These are phyloP conservation scores for Pipistrellus pygmaeus DNA, from an alignment of 2,797 vertebrate genomes.

Conservation along the genomic window DNA sequence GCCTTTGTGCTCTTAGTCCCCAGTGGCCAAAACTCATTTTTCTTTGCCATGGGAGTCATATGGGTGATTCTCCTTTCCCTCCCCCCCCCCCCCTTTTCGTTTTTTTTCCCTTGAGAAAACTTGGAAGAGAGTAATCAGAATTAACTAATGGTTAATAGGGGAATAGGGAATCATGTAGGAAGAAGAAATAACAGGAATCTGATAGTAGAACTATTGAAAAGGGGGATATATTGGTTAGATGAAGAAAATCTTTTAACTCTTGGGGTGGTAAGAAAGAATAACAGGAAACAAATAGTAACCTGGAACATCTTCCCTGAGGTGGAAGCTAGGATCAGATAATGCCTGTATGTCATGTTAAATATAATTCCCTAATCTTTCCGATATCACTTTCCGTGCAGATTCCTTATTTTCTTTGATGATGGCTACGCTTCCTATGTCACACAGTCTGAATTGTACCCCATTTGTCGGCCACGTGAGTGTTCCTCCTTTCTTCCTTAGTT, in stretches of 20 bases:
- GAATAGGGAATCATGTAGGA: background rate
- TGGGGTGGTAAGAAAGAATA: background rate
- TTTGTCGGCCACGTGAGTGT: constrained; percentile 95
- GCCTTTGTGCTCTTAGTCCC: constrained; percentile 9
- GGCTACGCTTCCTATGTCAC: constrained; percentile 98
- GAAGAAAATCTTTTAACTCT: background rate
- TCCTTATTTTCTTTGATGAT: constrained; percentile 98
- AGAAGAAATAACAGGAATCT: background rate
- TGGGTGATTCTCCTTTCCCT: background rate
- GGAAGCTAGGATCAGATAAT: background rate
- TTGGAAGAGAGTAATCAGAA: background rate
- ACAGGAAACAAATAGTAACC: background rate
- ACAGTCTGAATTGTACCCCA: constrained; percentile 94
- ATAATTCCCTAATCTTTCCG: background rate
- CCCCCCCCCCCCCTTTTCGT: background rate
- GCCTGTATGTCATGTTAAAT: background rate
- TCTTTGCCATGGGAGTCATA: background rate
- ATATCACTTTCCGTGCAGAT: constrained; percentile 87
- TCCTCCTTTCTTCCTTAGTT: background rate
- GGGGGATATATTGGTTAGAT: background rate
- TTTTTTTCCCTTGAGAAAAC: background rate
- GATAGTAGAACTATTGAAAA: background rate
- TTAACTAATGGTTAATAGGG: background rate
- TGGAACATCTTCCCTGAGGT: background rate
- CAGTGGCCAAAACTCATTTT: background rate